Evolutionary conservation across 2,113 vertebrate species (phyloP), one percentile per base, ranked within the genome.

Genomic region (Cisticola juncidis): DNA sequence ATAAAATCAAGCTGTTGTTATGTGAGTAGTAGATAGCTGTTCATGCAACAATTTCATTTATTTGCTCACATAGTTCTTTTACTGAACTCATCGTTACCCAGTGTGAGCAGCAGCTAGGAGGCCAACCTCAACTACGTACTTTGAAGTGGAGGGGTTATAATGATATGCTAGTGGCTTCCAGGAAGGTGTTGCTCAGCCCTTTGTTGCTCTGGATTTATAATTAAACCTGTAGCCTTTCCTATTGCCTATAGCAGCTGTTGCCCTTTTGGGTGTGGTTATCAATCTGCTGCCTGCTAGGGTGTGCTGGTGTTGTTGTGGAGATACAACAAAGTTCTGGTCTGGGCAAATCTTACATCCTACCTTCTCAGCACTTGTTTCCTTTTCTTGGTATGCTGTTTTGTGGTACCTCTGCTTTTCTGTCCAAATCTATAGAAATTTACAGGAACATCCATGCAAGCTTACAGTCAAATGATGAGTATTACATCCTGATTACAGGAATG

Each of bases 1-100:
- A 92, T 74, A 40, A 72, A 71, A 80, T 51, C 77, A 84, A 65
- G 56, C 71, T 87, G 87, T 48, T 83, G 89, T 72, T 86, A 66
- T 2, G n/a, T 64, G 86, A 96, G 25, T 22, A 71, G 64, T 29
- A 84, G 83, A 83, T 93, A 86, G 50, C 61, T 92, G 33, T 60
- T 93, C 44, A 51, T 78, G 44, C 38, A 81, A 70, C 51, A 78
- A 31, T 90, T 90, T 33, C 11, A 21, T 42, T 88, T 86, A 77
- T 54, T 86, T 90, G 29, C 38, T 92, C 36, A 15, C 22, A 4
- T 23, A 80, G 45, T 50, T 90, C 58, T 9, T n/a, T 62, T 70
- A 26, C 21, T 51, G 66, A 84, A 64, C 64, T 86, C 24, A 9
- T 8, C 11, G 68, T 58, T 81, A 54, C 7, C 29, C 33, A 36